Evolutionary conservation across 1,140 invertebrate genomes (phyloP), one percentile per base, ranked within the genome.

Genomic region (Catajapyx aquilonaris): DNA sequence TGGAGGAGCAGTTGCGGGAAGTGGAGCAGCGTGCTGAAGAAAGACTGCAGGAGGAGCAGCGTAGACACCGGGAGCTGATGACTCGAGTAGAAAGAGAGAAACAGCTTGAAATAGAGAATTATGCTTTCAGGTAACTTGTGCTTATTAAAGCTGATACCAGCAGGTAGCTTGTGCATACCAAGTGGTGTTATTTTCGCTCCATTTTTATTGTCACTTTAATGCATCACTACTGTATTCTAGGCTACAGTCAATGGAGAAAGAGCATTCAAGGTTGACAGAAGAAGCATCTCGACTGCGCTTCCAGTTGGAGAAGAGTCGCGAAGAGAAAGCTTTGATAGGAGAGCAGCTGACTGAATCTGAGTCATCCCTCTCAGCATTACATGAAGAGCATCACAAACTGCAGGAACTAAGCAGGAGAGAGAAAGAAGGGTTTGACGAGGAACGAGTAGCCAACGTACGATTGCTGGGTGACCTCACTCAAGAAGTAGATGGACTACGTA

Each of bases 1-100:
- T 93, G 38, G 88, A 94, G 52, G 88, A 93, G 55, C 81, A 88
- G 49, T 66, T 86, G 11, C 66, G 85, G 48, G 87, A 94, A 58
- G 71, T 81, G 28, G 86, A 95, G 55, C 60, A 80, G 37, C 68
- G 83, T 44, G 72, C 76, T 38, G 81, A 90, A 44, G 83, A 91
- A 48, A 69, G 76, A 43, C 59, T 90, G 35, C 68, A 72, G 43
- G 78, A 85, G 36, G 87, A 93, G 50, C 78, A 88, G 52, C 68
- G 73, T 46, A 68, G 85, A 42, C 73, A 79, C 46, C 71, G 78
- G 39, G 87, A 94, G 47, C 65, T 79, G 31, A 64, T 84, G 36
- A 59, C 70, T 11, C 63, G 85, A 25, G 60, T 87, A 5, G 86
- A 91, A 48, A 60, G 84, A 28, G 87, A 91, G 55, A 77, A 84